Base-by-base conservation (phyloP, 1,140 invertebrate species). In the Drosophila serrata region DNA sequence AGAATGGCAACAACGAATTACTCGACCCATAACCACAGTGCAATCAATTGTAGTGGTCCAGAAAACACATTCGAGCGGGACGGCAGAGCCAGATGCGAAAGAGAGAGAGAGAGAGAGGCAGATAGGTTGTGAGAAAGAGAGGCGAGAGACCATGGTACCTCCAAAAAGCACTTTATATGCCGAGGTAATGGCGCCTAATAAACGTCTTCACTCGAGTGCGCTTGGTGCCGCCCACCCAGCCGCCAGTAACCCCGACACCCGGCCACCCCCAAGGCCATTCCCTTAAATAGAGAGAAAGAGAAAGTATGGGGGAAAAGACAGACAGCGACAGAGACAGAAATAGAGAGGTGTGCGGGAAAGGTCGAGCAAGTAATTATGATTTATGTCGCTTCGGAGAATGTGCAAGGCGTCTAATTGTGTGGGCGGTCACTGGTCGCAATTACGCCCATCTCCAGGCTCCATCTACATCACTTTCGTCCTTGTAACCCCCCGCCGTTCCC, bases 151-250 rank as follows among this genome's bases (percentile, higher is more conserved):
- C 49, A 48, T 33, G 58, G 72, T 64, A 73, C 63, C 81, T 70
- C 60, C 81, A 51, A 72, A 73, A 73, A 86, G 82, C 82, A 86
- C 82, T 86, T 86, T 82, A 86, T 87, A 81, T 86, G 82, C 82
- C 82, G 78, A 75, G 78, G 75, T 86, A 86, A 86, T 86, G 82
- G 79, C 82, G 82, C 82, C 77, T 86, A 86, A 86, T 86, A 86
- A 86, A 86, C 82, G 82, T 86, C 82, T 86, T 86, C 70, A 86
- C 74, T 86, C 79, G 70, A 86, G 79, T 82, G 81, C 68, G 81
- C 77, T 40, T 27, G 29, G 49, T 15, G 17, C 49, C 62, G 40
- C 62, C 62, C 49, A 24, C 37, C 12, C 55, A 39, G 6, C 45
- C 58, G 8, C 29, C 24, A 24, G 24, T 24, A 2, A 24, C 24